Percentiles rank a stretch among this genome's conserved stretches.
Evolutionary conservation across 2,888 invertebrate genomes (phyloP).

Genomic region (Arrhopalites spinosus): DNA sequence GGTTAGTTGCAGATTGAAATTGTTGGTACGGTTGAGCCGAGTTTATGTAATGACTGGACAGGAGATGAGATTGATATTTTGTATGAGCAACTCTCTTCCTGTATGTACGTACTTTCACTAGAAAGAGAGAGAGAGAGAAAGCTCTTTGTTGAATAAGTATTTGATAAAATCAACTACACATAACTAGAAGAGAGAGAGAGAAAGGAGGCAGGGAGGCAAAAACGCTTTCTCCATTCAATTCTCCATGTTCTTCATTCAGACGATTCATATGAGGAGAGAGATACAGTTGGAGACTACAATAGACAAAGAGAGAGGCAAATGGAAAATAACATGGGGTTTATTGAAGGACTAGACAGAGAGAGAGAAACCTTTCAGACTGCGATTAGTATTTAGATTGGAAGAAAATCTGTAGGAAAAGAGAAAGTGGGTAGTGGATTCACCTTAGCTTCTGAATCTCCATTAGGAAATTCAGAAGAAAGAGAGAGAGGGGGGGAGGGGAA

Average conservation of each 20-base stretch:
- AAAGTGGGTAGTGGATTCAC: background rate
- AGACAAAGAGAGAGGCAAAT: background rate
- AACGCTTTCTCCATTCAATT: background rate
- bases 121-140: background rate
- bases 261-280: background rate
- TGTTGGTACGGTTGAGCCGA: background rate
- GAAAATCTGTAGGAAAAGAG: background rate
- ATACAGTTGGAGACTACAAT: background rate
- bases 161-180: background rate
- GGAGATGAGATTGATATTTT: background rate
- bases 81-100: background rate
- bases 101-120: background rate
- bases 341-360: background rate
- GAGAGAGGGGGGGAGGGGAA: conserved; percentile 17
- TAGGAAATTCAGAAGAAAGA: background rate
- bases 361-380: background rate
- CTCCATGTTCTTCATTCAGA: background rate
- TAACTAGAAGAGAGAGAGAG: background rate
- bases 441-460: background rate
- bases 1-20: conserved; percentile 19
- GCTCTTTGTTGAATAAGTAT: background rate
- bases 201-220: background rate
- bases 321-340: background rate
- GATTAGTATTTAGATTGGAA: background rate
- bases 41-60: conserved; percentile 20